Percentiles rank a stretch among this genome's conserved stretches.
Conservation (phyloP, 2,113 vertebrate genomes). For the Podilymbus podiceps region DNA sequence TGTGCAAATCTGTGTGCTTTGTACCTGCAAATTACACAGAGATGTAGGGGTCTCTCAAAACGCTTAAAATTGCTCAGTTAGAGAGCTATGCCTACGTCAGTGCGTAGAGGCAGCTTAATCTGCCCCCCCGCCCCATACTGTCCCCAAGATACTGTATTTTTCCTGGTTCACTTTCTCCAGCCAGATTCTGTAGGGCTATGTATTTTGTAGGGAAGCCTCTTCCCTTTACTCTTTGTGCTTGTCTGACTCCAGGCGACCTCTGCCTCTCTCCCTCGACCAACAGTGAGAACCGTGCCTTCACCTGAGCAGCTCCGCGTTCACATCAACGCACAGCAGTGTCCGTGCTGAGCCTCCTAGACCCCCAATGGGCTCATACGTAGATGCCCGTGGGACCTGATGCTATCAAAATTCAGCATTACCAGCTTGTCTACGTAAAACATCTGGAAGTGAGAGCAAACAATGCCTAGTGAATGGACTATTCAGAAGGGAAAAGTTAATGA, state of each 20-base stretch:
- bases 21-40: not conserved
- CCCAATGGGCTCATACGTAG: not conserved
- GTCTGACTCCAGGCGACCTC: not conserved
- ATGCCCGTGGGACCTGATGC: not conserved
- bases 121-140: not conserved
- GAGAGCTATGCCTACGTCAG: not conserved
- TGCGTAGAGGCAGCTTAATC: not conserved
- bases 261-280: not conserved
- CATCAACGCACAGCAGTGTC: not conserved
- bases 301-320: accelerated
- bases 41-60: not conserved
- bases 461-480: not conserved
- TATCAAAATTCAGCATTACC: not conserved
- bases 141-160: not conserved
- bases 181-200: not conserved
- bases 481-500: not conserved
- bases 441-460: not conserved
- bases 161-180: not conserved
- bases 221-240: not conserved
- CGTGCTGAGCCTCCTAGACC: not conserved
- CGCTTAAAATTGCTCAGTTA: not conserved
- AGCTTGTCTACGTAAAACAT: not conserved
- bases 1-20: not conserved
- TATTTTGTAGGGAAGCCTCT: not conserved
- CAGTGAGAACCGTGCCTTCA: not conserved